A percentile compares a stretch with the other conserved stretches of the same genome.
These are phyloP conservation scores for Uria lomvia DNA, from an alignment of 2,113 vertebrate genomes.

Conservation along the genomic window DNA sequence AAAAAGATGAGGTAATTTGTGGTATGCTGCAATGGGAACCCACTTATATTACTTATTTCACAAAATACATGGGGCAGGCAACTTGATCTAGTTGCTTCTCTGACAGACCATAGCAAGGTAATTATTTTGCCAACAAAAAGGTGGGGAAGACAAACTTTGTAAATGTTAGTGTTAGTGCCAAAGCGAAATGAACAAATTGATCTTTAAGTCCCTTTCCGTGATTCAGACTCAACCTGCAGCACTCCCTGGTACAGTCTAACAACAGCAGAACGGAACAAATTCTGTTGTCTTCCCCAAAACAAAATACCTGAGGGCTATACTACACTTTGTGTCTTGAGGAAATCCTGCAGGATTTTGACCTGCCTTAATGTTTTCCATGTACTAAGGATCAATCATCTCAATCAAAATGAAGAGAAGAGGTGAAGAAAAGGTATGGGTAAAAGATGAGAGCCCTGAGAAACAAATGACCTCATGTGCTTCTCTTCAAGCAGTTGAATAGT, in stretches of 20 bases:
- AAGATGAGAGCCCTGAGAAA: not conserved
- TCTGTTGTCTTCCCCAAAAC: not conserved
- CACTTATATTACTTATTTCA: not conserved
- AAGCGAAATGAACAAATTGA: not conserved
- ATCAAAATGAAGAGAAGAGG: not conserved
- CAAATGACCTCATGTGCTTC: not conserved
- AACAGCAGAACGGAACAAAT: not conserved
- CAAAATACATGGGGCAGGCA: not conserved
- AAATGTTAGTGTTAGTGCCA: not conserved
- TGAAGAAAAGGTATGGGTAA: not conserved
- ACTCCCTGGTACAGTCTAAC: not conserved
- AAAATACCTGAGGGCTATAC: not conserved
- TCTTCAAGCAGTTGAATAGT: not conserved
- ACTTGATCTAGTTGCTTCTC: not conserved
- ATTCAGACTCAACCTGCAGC: not conserved
- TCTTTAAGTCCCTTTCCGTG: not conserved
- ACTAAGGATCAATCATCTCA: not conserved
- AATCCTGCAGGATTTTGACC: not conserved
- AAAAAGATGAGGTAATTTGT: not conserved
- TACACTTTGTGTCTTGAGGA: not conserved
- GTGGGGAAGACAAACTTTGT: not conserved
- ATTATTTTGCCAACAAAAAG: not conserved
- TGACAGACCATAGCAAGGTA: not conserved
- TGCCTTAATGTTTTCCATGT: not conserved
- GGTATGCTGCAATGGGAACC: not conserved